These are phyloP conservation scores for Aquatica leii DNA, from an alignment of 2,888 invertebrate genomes.

Conservation along the genomic window DNA sequence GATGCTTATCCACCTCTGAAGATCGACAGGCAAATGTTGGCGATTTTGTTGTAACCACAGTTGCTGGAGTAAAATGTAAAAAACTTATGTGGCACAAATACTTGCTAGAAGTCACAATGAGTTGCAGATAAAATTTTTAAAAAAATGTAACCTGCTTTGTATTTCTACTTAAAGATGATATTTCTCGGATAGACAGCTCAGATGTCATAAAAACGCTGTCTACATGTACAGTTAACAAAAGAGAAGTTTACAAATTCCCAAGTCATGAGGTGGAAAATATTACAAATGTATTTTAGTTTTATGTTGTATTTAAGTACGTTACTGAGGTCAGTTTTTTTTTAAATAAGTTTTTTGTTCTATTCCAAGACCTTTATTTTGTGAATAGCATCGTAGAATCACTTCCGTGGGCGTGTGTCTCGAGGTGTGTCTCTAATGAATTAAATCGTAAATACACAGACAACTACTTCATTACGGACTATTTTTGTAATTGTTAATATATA, in stretches of 20 bases:
- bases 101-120: too few relatives aligned
- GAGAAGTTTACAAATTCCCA: too few relatives aligned
- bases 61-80: too few relatives aligned
- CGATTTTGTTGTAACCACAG: too few relatives aligned
- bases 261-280: too few relatives aligned
- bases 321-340: conserved; percentile 3
- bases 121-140: neutral
- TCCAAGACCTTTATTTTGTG: conserved; percentile 5
- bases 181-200: conserved; percentile 5
- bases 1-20: too few relatives aligned
- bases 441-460: neutral
- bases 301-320: neutral
- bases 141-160: conserved; percentile 4
- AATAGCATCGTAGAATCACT: conserved; percentile 3
- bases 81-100: too few relatives aligned
- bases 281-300: conserved; percentile 3
- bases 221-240: too few relatives aligned
- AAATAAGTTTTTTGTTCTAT: conserved; percentile 1
- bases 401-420: conserved; percentile 1
- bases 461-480: conserved; percentile 2
- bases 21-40: too few relatives aligned
- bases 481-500: too few relatives aligned
- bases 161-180: neutral
- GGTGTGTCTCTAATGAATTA: too few relatives aligned
- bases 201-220: too few relatives aligned